Percentiles rank a stretch among this genome's conserved stretches.
Evolutionary conservation across 2,113 vertebrate species (phyloP).

Genomic region (Oenanthe melanoleuca): DNA sequence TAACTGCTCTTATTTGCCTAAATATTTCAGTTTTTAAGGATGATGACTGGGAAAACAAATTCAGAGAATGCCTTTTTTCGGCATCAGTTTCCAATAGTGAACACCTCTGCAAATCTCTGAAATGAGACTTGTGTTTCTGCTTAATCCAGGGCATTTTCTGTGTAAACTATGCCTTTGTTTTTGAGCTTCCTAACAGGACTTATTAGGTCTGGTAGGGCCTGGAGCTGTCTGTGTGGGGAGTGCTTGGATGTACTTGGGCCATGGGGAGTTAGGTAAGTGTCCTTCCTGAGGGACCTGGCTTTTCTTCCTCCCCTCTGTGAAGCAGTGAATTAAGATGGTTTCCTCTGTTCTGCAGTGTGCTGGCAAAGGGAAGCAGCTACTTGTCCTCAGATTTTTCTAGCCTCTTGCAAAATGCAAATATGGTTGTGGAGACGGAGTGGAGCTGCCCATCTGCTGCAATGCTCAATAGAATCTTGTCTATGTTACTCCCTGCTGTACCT

Average conservation of each 20-base stretch:
- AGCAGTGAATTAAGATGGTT: background rate
- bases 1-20: background rate
- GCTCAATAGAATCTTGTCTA: fast-evolving
- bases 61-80: background rate
- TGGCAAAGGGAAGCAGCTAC: background rate
- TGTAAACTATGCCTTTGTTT: background rate
- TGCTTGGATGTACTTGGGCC: background rate
- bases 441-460: background rate
- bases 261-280: background rate
- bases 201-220: background rate
- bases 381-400: fast-evolving
- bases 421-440: fast-evolving
- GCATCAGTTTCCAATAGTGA: background rate
- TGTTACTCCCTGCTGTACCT: background rate
- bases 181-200: background rate
- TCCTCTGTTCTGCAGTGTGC: background rate
- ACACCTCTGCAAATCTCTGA: background rate
- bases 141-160: background rate
- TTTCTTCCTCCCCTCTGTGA: fast-evolving
- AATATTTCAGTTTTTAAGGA: background rate
- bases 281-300: background rate
- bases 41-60: background rate
- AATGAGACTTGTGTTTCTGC: background rate
- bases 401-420: background rate
- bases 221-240: background rate